phyloP scores from a whole-genome alignment of 1,140 invertebrate species.

The Phortica variegata region DNA sequence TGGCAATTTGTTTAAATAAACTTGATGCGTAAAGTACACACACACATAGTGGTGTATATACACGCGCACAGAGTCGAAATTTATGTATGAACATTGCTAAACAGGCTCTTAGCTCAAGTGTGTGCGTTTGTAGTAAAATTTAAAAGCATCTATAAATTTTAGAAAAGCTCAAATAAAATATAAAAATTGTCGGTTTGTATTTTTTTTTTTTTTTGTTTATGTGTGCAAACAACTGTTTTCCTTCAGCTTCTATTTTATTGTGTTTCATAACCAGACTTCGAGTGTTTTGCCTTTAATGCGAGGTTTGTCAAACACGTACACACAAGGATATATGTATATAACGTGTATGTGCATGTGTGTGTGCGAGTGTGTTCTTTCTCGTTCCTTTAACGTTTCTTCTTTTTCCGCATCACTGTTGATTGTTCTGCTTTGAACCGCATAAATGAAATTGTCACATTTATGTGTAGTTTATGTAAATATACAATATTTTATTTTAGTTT shows the following conservation, averaged over 20 bases:
- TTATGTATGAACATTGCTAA: too few relatives aligned
- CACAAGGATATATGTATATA: neutral
- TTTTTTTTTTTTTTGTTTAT: constrained; percentile 12
- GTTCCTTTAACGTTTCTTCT: too few relatives aligned
- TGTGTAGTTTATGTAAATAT: constrained; percentile 51
- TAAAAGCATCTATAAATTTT: constrained; percentile 51
- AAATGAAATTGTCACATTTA: constrained; percentile 50
- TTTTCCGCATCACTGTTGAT: too few relatives aligned
- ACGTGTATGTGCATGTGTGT: too few relatives aligned
- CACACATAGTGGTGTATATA: too few relatives aligned
- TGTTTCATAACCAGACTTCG: too few relatives aligned
- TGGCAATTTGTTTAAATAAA: constrained; percentile 54
- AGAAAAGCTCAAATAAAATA: constrained; percentile 53
- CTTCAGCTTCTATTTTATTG: too few relatives aligned
- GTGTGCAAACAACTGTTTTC: constrained; percentile 30
- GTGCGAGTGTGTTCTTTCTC: constrained; percentile 4
- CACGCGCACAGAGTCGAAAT: too few relatives aligned
- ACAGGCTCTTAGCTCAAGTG: too few relatives aligned
- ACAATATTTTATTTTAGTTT: constrained; percentile 3
- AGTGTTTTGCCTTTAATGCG: constrained; percentile 53
- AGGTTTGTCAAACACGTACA: too few relatives aligned
- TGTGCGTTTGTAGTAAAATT: constrained; percentile 48
- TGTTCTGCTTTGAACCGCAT: neutral
- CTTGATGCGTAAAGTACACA: too few relatives aligned
- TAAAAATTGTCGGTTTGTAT: constrained; percentile 24